phyloP scores from a whole-genome alignment of 1,140 invertebrate species.

The Aporrectodea caliginosa region DNA sequence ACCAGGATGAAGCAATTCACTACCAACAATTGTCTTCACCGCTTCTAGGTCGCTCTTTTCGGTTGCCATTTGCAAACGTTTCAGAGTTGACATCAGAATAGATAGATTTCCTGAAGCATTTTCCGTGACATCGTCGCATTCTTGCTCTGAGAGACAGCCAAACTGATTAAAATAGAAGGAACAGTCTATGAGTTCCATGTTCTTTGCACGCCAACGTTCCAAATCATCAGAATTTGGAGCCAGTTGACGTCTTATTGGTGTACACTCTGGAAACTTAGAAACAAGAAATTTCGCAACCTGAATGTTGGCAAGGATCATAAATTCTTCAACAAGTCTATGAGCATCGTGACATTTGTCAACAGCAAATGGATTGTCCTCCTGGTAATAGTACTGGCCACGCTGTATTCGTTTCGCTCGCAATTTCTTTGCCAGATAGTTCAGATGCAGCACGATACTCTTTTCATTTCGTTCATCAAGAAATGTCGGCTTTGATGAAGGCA shows the following conservation, averaged over 20 bases:
- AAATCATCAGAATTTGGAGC: constrained; percentile 36
- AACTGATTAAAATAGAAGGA: constrained; percentile 19
- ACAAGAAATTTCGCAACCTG: constrained; percentile 43
- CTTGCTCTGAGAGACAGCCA: background rate
- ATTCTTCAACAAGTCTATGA: constrained; percentile 44
- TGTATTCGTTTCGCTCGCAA: constrained; percentile 37
- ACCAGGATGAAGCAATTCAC: constrained; percentile 12
- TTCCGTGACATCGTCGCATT: background rate
- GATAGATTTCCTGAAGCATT: background rate
- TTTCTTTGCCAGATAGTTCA: constrained; percentile 19
- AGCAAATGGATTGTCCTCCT: constrained; percentile 37
- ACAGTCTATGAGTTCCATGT: background rate
- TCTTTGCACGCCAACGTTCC: constrained; percentile 38
- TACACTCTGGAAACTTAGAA: constrained; percentile 36
- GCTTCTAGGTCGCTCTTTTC: constrained; percentile 4
- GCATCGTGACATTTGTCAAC: constrained; percentile 39
- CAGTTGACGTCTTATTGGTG: constrained; percentile 41
- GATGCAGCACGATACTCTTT: background rate
- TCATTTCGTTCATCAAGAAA: background rate
- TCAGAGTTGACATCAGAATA: background rate
- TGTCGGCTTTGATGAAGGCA: background rate
- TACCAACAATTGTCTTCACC: constrained; percentile 12
- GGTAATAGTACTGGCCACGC: background rate
- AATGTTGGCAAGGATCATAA: constrained; percentile 44
- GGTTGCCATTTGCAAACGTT: background rate